Percentiles rank a stretch among this genome's conserved stretches.
These are phyloP conservation scores for Laspeyria flexula DNA, from an alignment of 2,888 invertebrate species.

Conservation along the genomic window DNA sequence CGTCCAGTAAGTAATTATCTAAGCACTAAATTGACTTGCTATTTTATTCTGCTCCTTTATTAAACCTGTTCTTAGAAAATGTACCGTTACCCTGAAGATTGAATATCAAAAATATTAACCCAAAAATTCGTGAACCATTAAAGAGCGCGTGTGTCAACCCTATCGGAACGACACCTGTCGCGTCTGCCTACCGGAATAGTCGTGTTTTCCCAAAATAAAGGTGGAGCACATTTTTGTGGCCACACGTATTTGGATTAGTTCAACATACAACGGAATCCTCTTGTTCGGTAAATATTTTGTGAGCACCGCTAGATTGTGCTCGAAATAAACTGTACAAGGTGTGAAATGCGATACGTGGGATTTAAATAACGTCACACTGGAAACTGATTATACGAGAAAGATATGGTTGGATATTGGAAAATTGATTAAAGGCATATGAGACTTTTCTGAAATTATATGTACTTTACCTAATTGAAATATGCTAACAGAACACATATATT, in stretches of 20 bases:
- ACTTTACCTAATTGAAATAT: too few relatives aligned
- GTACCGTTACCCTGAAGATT: too few relatives aligned
- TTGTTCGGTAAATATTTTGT: constrained; percentile 37
- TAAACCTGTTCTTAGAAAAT: too few relatives aligned
- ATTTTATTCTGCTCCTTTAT: too few relatives aligned
- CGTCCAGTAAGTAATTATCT: too few relatives aligned
- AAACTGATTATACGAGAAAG: background rate
- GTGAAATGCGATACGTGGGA: constrained; percentile 1
- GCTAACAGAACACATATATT: too few relatives aligned
- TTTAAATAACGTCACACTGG: background rate
- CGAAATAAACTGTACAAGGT: constrained; percentile 14
- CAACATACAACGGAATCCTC: constrained; percentile 33
- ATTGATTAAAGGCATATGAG: too few relatives aligned
- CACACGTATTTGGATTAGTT: constrained; percentile 45
- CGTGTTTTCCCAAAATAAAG: constrained; percentile 51
- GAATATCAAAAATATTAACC: background rate
- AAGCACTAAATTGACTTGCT: too few relatives aligned
- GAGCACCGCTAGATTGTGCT: constrained; percentile 4
- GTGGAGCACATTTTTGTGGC: constrained; percentile 49
- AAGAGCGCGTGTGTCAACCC: constrained; percentile 25
- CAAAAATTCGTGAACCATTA: background rate
- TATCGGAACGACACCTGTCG: constrained; percentile 41
- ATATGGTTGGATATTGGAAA: too few relatives aligned
- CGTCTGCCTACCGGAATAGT: constrained; percentile 42
- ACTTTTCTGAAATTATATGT: too few relatives aligned